These are phyloP conservation scores for Aporophyla lueneburgensis DNA, from an alignment of 2,888 invertebrate genomes.

Conservation along the genomic window DNA sequence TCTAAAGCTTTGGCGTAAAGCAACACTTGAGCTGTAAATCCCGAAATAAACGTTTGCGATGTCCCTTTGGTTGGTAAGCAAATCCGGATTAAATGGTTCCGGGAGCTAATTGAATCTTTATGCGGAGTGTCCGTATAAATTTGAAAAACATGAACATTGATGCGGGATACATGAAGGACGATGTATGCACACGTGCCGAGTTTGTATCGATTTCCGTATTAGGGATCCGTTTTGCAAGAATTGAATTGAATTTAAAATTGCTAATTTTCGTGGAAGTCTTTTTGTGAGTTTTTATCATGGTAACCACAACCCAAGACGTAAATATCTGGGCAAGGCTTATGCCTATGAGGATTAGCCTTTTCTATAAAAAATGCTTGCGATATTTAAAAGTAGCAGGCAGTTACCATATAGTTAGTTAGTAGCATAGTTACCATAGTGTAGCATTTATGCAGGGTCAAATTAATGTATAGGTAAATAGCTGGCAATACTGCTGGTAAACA, in stretches of 20 bases:
- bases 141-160: constrained; percentile 53
- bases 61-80: constrained; percentile 74
- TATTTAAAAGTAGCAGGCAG: not conserved
- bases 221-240: not conserved
- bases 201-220: constrained; percentile 36
- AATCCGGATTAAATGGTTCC: constrained; percentile 77
- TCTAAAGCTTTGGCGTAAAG: constrained; percentile 57
- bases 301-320: not conserved
- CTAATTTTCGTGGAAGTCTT: not conserved
- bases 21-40: constrained; percentile 66
- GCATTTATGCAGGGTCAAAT: too few relatives aligned
- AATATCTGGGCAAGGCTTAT: not conserved
- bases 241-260: not conserved
- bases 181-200: constrained; percentile 3
- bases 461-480: too few relatives aligned
- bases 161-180: constrained; percentile 12
- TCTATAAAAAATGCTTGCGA: not conserved
- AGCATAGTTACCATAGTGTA: too few relatives aligned
- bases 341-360: accelerated
- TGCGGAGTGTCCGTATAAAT: constrained; percentile 55
- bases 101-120: constrained; percentile 70
- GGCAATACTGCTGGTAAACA: too few relatives aligned
- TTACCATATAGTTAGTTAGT: too few relatives aligned
- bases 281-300: too few relatives aligned
- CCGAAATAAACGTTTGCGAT: constrained; percentile 67